Evolutionary conservation across 1,140 invertebrate species (phyloP).

Genomic region (Pissodes strobi): DNA sequence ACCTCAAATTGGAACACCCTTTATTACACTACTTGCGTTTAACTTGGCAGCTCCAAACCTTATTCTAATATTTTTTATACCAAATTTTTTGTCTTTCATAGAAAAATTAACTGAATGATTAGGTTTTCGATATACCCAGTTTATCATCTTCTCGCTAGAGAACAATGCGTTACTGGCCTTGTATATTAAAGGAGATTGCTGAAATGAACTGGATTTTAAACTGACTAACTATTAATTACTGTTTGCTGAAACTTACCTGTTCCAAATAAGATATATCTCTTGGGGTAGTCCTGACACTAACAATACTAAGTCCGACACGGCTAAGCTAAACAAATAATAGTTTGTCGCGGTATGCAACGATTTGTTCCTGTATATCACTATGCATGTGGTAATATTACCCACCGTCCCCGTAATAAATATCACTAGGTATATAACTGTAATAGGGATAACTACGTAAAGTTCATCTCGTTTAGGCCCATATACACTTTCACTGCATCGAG

Average conservation of each 20-base stretch:
- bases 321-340: constrained; percentile 92
- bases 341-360: constrained; percentile 94
- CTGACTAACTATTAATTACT: too few relatives aligned
- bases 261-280: constrained; percentile 86
- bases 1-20: too few relatives aligned
- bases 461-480: constrained; percentile 65
- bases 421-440: constrained; percentile 78
- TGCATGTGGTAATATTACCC: constrained; percentile 90
- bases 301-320: constrained; percentile 88
- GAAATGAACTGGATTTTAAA: too few relatives aligned
- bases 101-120: too few relatives aligned
- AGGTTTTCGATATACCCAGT: too few relatives aligned
- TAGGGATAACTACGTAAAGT: constrained; percentile 74
- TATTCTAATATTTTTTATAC: too few relatives aligned
- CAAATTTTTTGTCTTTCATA: too few relatives aligned
- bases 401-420: constrained; percentile 87
- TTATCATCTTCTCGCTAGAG: too few relatives aligned
- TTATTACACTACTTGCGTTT: too few relatives aligned
- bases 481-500: constrained; percentile 34
- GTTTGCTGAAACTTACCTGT: constrained; percentile 26
- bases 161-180: too few relatives aligned
- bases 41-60: too few relatives aligned
- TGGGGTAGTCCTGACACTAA: constrained; percentile 79
- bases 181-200: too few relatives aligned
- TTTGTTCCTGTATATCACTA: constrained; percentile 89